These are phyloP conservation scores for Sparidentex hasta DNA, from an alignment of 2,797 vertebrate species.

Conservation along the genomic window DNA sequence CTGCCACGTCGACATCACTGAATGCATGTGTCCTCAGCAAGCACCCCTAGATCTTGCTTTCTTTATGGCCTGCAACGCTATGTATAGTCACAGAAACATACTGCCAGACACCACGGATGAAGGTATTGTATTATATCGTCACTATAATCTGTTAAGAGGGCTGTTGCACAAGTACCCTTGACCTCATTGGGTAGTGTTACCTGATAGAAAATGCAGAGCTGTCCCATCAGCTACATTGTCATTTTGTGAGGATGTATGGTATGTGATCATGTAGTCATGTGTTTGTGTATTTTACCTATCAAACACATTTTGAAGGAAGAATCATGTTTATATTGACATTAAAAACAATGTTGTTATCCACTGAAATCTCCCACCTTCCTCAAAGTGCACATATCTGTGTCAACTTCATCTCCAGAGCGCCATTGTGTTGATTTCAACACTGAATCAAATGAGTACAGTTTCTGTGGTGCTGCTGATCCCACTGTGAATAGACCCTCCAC, in stretches of 20 bases:
- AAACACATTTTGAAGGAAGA: no score
- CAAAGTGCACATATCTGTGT: not conserved
- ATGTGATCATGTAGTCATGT: no score
- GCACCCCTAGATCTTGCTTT: not conserved
- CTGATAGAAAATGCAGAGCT: no score
- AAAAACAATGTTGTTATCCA: not conserved
- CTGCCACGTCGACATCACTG: not conserved
- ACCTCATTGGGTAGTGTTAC: not conserved
- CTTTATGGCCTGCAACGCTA: not conserved
- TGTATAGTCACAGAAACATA: not conserved
- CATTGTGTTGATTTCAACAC: not conserved
- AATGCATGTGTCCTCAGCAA: constrained; percentile 6
- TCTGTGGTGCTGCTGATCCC: constrained; percentile 21
- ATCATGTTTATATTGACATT: no score
- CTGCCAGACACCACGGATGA: not conserved
- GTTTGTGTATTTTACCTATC: no score
- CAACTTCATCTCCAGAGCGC: not conserved
- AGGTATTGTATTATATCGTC: not conserved
- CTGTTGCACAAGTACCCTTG: not conserved
- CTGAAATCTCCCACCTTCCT: not conserved
- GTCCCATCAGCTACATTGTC: no score
- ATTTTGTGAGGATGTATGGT: no score
- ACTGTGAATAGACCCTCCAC: constrained; percentile 37
- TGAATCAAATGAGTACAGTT: not conserved
- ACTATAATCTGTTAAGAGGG: not conserved